A percentile compares a stretch with the other conserved stretches of the same genome.
Evolutionary conservation across 1,140 invertebrate genomes (phyloP).

Genomic region (Calliopsis andreniformis): DNA sequence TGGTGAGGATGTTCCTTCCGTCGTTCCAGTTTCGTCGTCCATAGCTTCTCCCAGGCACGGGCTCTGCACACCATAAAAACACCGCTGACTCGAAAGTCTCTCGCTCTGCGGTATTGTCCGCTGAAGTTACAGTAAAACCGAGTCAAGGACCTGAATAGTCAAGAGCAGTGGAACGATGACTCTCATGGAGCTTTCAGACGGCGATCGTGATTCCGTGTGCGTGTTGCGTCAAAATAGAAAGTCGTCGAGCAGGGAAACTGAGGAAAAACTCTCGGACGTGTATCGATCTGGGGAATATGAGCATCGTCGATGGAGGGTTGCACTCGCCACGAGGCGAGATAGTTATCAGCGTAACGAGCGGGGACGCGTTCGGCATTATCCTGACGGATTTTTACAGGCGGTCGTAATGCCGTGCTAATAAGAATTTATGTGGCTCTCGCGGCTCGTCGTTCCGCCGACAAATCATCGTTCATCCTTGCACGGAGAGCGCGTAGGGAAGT

Average conservation of each 20-base stretch:
- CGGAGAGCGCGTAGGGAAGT: slow-evolving; percentile 17
- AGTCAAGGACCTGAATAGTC: too few relatives aligned
- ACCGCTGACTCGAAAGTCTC: not conserved
- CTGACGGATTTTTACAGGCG: slow-evolving; percentile 54
- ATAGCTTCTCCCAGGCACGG: slow-evolving; percentile 26
- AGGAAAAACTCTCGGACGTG: not conserved
- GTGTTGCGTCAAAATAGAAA: too few relatives aligned
- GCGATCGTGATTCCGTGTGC: not conserved
- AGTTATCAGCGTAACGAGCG: slow-evolving; percentile 28
- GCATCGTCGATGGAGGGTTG: not conserved
- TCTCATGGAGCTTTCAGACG: not conserved
- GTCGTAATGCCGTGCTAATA: slow-evolving; percentile 66
- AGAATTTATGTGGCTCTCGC: slow-evolving; percentile 69
- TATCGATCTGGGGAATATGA: slow-evolving; percentile 11
- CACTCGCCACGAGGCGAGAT: not conserved
- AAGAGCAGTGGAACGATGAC: too few relatives aligned
- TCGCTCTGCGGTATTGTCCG: not conserved
- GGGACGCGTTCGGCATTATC: slow-evolving; percentile 26
- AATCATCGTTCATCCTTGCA: slow-evolving; percentile 68
- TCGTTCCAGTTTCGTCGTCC: slow-evolving; percentile 31
- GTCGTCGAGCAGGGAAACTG: not conserved
- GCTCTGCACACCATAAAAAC: slow-evolving; percentile 62
- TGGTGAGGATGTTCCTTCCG: slow-evolving; percentile 84
- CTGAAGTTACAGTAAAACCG: not conserved
- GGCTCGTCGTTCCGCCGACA: slow-evolving; percentile 57